phyloP scores from a whole-genome alignment of 2,888 invertebrate species.

The Conomelus anceps region DNA sequence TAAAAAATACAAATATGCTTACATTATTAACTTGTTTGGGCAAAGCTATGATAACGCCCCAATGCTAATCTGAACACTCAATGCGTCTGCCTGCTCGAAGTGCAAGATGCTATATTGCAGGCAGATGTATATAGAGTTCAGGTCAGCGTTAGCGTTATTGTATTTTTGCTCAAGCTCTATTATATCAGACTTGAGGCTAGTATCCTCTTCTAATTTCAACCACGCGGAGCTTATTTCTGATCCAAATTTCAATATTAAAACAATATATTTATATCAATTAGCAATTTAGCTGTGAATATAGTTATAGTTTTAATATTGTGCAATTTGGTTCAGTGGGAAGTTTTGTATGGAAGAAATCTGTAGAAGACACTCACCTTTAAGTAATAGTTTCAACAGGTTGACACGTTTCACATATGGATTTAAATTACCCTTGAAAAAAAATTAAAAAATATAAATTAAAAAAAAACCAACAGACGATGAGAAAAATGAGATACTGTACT shows the following conservation, averaged over 20 bases:
- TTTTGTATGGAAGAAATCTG: not conserved
- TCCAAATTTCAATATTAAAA: not conserved
- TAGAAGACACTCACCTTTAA: not conserved
- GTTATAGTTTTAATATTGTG: not conserved
- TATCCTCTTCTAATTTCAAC: not conserved
- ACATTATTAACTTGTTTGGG: too few species aligned
- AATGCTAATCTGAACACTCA: too few species aligned
- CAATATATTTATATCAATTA: not conserved
- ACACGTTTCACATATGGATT: not conserved
- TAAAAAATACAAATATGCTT: not conserved
- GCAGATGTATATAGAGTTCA: too few species aligned
- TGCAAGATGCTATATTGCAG: too few species aligned
- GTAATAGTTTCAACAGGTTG: too few species aligned
- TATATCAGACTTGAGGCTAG: not conserved
- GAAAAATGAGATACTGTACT: too few species aligned
- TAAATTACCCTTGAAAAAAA: not conserved
- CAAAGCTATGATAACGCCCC: too few species aligned
- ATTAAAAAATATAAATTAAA: not conserved
- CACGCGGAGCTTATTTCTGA: not conserved
- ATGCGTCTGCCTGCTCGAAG: too few species aligned
- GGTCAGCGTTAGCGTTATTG: too few species aligned
- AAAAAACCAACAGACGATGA: not conserved
- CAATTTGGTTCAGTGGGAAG: not conserved
- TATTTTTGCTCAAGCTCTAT: not conserved
- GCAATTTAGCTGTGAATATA: not conserved